A percentile compares a stretch with the other conserved stretches of the same genome.
These are phyloP conservation scores for Stenopsyche tienmushanensis DNA, from an alignment of 1,140 invertebrate genomes.

Conservation along the genomic window DNA sequence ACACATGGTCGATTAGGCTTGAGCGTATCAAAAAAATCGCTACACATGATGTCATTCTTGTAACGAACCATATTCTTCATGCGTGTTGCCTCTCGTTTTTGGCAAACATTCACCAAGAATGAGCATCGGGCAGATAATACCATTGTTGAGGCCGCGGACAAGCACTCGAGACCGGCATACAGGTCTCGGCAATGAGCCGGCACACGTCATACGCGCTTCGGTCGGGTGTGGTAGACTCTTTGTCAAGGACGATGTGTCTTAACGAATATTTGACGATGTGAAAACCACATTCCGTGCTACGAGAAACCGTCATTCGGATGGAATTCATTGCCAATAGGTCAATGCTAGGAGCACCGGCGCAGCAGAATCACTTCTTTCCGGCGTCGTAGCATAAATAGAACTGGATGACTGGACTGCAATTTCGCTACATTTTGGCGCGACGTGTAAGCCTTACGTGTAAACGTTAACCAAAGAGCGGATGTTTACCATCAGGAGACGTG, in stretches of 20 bases:
- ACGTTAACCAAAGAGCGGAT: no score
- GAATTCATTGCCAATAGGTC: background rate
- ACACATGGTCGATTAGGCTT: background rate
- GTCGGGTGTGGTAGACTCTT: slow-evolving; percentile 15
- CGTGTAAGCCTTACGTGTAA: no score
- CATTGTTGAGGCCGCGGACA: no score
- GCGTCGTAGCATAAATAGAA: no score
- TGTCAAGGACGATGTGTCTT: slow-evolving; percentile 24
- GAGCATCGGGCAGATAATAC: no score
- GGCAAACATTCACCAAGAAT: background rate
- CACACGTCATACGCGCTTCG: background rate
- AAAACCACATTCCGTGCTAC: slow-evolving; percentile 22
- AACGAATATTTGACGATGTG: slow-evolving; percentile 21
- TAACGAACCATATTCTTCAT: background rate
- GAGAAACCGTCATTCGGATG: background rate
- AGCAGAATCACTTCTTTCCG: no score
- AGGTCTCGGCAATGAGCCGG: no score
- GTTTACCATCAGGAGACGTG: no score
- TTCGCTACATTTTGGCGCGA: no score
- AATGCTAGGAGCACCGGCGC: no score
- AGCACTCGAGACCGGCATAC: no score
- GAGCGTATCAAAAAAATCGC: background rate
- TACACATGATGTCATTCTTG: background rate
- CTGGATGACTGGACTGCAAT: no score
- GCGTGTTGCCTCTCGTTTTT: background rate